Evolutionary conservation across 2,797 vertebrate species (phyloP).

Genomic region (Bradypus variegatus): DNA sequence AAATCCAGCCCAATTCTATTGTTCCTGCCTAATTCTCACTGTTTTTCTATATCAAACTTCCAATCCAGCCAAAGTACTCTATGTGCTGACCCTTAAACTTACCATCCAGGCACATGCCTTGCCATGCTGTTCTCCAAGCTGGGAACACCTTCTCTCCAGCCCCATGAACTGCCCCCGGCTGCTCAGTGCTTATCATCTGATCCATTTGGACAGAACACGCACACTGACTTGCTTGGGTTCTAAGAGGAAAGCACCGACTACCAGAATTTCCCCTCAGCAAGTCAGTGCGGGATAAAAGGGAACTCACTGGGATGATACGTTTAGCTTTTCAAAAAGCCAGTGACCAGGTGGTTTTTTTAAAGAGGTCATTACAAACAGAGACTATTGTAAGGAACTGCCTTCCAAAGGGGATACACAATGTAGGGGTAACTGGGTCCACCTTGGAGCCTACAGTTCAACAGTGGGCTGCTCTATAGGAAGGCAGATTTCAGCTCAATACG

Average conservation of each 20-base stretch:
- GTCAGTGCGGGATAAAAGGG: background rate
- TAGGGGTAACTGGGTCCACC: background rate
- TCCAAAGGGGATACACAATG: background rate
- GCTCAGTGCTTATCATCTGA: background rate
- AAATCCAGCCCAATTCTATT: background rate
- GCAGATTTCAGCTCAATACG: no score
- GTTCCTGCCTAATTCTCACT: background rate
- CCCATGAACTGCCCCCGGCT: background rate
- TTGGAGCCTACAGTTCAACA: background rate
- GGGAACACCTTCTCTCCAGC: background rate
- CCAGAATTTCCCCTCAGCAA: background rate
- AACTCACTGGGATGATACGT: background rate
- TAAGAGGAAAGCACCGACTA: background rate
- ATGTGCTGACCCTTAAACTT: background rate
- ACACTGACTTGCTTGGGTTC: background rate
- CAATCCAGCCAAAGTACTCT: background rate
- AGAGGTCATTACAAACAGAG: constrained; percentile 17
- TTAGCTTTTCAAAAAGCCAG: constrained; percentile 3
- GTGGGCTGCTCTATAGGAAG: background rate
- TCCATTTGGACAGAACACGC: background rate
- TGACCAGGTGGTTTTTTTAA: background rate
- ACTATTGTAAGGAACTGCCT: background rate
- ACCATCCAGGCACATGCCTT: background rate
- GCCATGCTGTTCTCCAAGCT: background rate
- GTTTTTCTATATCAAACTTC: background rate